These are phyloP conservation scores for Musca domestica DNA, from an alignment of 1,140 invertebrate genomes.

Conservation along the genomic window DNA sequence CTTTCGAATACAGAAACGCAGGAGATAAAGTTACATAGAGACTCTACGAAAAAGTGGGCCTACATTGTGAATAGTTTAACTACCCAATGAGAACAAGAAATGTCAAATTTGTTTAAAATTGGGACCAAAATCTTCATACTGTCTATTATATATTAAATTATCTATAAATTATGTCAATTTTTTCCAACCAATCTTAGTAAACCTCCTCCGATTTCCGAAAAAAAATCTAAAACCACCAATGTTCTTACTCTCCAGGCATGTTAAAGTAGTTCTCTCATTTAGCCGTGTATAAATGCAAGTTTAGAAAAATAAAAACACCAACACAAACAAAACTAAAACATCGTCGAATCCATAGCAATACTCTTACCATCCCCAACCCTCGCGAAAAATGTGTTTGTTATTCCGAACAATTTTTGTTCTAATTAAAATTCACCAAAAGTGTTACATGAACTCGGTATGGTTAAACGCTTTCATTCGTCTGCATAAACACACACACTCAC, in stretches of 20 bases:
- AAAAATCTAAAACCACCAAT: background rate
- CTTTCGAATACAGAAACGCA: no score
- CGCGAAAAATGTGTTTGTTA: background rate
- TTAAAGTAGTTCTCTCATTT: background rate
- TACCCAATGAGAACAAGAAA: no score
- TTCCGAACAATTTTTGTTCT: constrained; percentile 9
- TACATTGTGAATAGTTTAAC: no score
- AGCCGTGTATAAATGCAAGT: background rate
- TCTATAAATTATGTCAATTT: no score
- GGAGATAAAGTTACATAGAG: no score
- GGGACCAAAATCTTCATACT: no score
- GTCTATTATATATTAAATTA: no score
- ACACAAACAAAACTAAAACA: background rate
- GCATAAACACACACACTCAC: background rate
- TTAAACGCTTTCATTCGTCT: constrained; percentile 11
- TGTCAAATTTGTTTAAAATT: no score
- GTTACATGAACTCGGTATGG: constrained; percentile 8
- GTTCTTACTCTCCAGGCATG: background rate
- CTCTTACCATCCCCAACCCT: background rate
- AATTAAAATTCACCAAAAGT: constrained; percentile 22
- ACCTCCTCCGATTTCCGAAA: no score
- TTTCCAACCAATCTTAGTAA: no score
- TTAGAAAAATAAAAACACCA: background rate
- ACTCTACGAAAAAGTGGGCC: no score
- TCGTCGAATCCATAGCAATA: background rate